Conservation (phyloP, 2,888 invertebrate species). For the Lordiphosa andalusiaca region DNA sequence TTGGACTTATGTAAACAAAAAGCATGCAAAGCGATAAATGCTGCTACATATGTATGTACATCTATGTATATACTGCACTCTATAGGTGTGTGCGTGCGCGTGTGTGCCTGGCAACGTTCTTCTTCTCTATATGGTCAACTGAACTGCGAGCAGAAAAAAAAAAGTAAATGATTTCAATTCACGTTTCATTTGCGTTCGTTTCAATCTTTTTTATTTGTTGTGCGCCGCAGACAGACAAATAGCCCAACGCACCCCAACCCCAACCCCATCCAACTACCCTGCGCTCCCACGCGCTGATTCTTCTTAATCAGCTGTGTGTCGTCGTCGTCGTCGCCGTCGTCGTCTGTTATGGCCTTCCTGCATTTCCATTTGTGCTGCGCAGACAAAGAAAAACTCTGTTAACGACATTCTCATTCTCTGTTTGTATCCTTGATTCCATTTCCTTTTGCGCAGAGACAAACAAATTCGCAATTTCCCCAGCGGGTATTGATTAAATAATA, state of each 20-base stretch:
- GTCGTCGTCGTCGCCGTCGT: neutral
- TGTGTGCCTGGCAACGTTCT: conserved; percentile 7
- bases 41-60: conserved; percentile 10
- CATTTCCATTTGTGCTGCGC: conserved; percentile 5
- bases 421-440: conserved; percentile 61
- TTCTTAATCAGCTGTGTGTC: conserved; percentile 49
- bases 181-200: conserved; percentile 51
- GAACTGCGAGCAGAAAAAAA: conserved; percentile 14
- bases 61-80: conserved; percentile 7
- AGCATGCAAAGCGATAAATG: conserved; percentile 14
- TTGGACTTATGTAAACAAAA: conserved; percentile 24
- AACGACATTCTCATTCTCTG: conserved; percentile 22
- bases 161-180: conserved; percentile 61
- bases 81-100: conserved; percentile 14
- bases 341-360: conserved; percentile 9
- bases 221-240: conserved; percentile 19
- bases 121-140: conserved; percentile 35
- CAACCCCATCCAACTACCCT: conserved; percentile 8
- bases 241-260: conserved; percentile 1
- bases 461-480: conserved; percentile 27
- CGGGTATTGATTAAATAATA: conserved; percentile 22
- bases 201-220: conserved; percentile 38
- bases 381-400: conserved; percentile 52
- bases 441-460: conserved; percentile 56
- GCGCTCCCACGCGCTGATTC: conserved; percentile 20